These are phyloP conservation scores for Lemur catta DNA, from an alignment of 2,797 vertebrate species.

Conservation along the genomic window DNA sequence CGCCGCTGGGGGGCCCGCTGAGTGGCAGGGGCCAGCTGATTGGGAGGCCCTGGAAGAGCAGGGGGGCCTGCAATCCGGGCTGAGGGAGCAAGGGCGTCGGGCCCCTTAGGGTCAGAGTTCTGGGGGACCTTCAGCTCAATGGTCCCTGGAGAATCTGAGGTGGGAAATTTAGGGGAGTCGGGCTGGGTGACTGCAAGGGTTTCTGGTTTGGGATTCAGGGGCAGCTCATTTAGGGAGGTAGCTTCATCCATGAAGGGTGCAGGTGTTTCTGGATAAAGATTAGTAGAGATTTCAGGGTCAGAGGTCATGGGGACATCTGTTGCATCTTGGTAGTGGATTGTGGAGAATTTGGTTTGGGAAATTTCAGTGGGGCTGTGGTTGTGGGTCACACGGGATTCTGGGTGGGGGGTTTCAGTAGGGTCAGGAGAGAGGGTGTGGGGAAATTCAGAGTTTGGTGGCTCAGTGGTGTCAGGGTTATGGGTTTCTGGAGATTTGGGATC, in stretches of 20 bases:
- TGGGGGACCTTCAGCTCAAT: background rate
- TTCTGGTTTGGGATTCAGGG: background rate
- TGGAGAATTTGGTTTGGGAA: slow-evolving; percentile 19
- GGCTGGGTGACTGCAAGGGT: background rate
- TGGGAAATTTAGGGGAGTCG: background rate
- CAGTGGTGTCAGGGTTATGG: background rate
- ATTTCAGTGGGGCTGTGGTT: background rate
- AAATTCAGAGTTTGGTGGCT: background rate
- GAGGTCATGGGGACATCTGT: background rate
- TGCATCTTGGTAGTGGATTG: background rate
- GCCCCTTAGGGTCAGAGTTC: background rate
- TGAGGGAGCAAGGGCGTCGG: background rate
- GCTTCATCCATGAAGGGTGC: background rate
- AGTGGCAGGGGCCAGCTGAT: background rate
- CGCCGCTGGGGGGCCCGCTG: slow-evolving; percentile 8
- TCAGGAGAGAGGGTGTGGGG: background rate
- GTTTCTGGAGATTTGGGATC: background rate
- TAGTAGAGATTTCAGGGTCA: background rate
- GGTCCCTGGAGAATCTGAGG: background rate
- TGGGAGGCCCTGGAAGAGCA: background rate
- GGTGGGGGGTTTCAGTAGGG: background rate
- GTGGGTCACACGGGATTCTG: background rate
- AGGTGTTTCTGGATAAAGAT: background rate
- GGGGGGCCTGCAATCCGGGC: background rate
- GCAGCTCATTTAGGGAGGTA: background rate